Evolutionary conservation across 1,140 invertebrate genomes (phyloP).

Genomic region (Lethocerus indicus): DNA sequence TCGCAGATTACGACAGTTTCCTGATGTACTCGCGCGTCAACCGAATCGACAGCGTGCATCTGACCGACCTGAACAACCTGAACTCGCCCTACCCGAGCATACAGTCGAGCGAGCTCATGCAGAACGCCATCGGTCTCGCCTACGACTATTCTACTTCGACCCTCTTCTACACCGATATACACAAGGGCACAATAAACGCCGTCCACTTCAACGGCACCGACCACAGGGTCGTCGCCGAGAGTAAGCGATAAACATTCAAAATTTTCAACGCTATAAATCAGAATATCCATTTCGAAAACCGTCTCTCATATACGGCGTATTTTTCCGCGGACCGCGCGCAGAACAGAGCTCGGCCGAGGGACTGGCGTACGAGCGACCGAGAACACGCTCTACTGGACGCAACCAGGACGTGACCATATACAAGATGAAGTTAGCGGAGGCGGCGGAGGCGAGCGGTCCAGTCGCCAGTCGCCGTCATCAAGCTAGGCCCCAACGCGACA

Average conservation of each 20-base stretch:
- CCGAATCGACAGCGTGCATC: conserved; percentile 57
- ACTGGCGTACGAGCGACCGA: conserved; percentile 50
- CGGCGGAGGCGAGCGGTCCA: conserved; percentile 22
- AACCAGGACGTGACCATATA: conserved; percentile 61
- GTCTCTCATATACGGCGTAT: too few species aligned
- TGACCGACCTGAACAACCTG: conserved; percentile 41
- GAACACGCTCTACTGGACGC: conserved; percentile 67
- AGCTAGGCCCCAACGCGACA: conserved; percentile 35
- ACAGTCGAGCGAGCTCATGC: conserved; percentile 45
- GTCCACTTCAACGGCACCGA: conserved; percentile 68
- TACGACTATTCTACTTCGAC: conserved; percentile 52
- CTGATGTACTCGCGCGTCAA: conserved; percentile 55
- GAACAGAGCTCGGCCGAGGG: conserved; percentile 69
- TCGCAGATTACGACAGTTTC: conserved; percentile 52
- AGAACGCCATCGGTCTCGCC: conserved; percentile 65
- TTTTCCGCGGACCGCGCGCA: too few species aligned
- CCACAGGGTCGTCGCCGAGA: conserved; percentile 46
- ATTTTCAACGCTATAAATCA: too few species aligned
- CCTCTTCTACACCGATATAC: conserved; percentile 78
- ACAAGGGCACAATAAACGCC: conserved; percentile 60
- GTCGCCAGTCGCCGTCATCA: conserved; percentile 43
- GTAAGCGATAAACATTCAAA: too few species aligned
- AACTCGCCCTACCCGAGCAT: conserved; percentile 64
- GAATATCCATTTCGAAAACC: too few species aligned
- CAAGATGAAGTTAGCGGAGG: too few species aligned